Percentiles rank a stretch among this genome's conserved stretches.
phyloP scores from a whole-genome alignment of 2,888 invertebrate genomes.

The Idaea aversata region DNA sequence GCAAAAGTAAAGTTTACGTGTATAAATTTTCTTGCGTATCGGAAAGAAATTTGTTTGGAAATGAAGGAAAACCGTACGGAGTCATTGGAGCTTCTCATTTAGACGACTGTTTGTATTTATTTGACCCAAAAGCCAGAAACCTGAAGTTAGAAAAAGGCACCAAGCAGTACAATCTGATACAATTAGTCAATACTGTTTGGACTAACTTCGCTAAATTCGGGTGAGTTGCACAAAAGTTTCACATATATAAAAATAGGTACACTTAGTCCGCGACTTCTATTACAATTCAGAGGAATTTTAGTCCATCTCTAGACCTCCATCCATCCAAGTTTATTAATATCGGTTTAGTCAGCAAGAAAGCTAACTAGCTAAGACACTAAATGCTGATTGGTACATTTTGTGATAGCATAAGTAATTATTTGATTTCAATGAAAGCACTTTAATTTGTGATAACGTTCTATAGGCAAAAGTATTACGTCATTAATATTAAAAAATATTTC shows the following conservation, averaged over 20 bases:
- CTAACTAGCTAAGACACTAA: too few species aligned
- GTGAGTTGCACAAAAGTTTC: conserved; percentile 33
- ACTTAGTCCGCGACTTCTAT: too few species aligned
- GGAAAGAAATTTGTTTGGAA: conserved; percentile 39
- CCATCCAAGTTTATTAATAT: too few species aligned
- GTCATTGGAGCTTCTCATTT: conserved; percentile 42
- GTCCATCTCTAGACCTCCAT: too few species aligned
- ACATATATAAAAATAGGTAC: too few species aligned
- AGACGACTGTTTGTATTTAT: conserved; percentile 45
- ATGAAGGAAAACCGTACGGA: conserved; percentile 32
- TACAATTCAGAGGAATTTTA: too few species aligned
- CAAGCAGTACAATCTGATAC: conserved; percentile 42
- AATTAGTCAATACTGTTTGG: conserved; percentile 40
- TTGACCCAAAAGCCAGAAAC: conserved; percentile 32
- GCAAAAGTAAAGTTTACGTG: conserved; percentile 32
- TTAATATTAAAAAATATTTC: conserved; percentile 16
- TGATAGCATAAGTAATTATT: too few species aligned
- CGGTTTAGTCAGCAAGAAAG: too few species aligned
- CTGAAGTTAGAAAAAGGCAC: conserved; percentile 35
- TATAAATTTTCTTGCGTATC: conserved; percentile 43
- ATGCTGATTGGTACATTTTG: too few species aligned
- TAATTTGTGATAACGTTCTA: too few species aligned
- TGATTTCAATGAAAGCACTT: too few species aligned
- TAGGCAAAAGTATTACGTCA: too few species aligned
- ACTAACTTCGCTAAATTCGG: conserved; percentile 59